Base-by-base conservation (phyloP, 2,113 vertebrate species). In the Xiphophorus hellerii region DNA sequence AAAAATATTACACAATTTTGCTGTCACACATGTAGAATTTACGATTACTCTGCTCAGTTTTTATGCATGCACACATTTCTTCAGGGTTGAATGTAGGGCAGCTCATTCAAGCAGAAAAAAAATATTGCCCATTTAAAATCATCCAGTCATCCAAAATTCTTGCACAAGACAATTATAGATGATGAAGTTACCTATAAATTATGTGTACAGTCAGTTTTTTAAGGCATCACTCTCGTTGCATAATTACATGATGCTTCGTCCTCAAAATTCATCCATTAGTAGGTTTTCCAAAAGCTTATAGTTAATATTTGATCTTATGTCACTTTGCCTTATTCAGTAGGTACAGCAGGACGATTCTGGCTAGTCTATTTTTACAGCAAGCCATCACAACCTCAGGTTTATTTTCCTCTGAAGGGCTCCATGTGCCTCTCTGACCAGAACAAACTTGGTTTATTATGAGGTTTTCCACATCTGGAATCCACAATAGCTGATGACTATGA, bases 301-400 rank as follows among this genome's bases (percentile, higher is more conserved):
- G n/a, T 80, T 80, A 70, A 42, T 67, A 62, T 73, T 67, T 78
- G 35, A 67, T 73, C 20, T 66, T 25, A 30, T 61, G 60, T 60
- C 63, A 66, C 5, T 48, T 31, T 58, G 33, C 61, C 61, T 76
- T 39, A 66, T 65, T 25, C 29, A 33, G 63, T 64, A 29, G 42
- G 13, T 22, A 44, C 22, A 0, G 13, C 15, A 63, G 68, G 71
- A 51, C 27, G 1, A n/a, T 69, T 62, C 0, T 22, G 44, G 35
- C 31, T 65, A 54, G 51, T 54, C 51, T 54, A 17, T 58, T 51
- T 42, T 54, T 62, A 12, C 44, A 22, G n/a, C 31, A n/a, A 54
- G 27, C 44, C n/a, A 62, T 61, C n/a, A 28, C 51, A 62, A 54
- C 22, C 17, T 70, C 70, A 70, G 42, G 31, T 58, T 64, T 77